Conservation (phyloP, 2,888 invertebrate species). For the Conomelus anceps region DNA sequence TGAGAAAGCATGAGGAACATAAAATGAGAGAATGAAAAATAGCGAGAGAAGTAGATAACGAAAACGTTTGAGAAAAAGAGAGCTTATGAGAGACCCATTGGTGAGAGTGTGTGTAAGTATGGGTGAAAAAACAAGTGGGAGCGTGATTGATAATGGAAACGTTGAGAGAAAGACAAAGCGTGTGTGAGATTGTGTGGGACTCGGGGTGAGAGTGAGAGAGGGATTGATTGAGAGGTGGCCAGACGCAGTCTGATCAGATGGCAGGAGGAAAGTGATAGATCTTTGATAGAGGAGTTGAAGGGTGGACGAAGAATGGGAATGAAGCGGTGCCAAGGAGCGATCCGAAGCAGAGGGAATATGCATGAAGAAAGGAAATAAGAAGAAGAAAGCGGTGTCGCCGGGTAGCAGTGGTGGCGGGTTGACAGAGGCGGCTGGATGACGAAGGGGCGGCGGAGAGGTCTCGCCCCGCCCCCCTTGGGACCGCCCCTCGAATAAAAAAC, state of each 20-base stretch:
- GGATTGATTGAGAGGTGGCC: neutral
- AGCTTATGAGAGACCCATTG: too few relatives aligned
- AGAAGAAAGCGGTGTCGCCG: neutral
- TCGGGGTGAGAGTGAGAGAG: neutral
- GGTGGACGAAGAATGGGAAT: neutral
- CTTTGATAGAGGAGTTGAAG: neutral
- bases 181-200: neutral
- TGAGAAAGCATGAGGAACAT: neutral
- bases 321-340: neutral
- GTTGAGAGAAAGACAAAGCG: neutral
- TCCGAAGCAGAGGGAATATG: neutral
- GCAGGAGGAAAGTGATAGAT: neutral
- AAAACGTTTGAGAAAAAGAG: neutral
- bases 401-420: neutral
- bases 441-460: neutral
- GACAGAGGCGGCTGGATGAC: neutral
- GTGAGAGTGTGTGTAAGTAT: neutral
- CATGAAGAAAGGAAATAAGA: neutral
- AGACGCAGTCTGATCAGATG: neutral
- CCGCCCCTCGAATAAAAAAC: constrained; percentile 26
- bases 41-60: neutral
- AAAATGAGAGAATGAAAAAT: neutral
- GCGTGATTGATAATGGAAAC: neutral
- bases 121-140: neutral
- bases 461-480: constrained; percentile 2